These are phyloP conservation scores for Oedothorax gibbosus DNA, from an alignment of 1,140 invertebrate genomes.

Conservation along the genomic window DNA sequence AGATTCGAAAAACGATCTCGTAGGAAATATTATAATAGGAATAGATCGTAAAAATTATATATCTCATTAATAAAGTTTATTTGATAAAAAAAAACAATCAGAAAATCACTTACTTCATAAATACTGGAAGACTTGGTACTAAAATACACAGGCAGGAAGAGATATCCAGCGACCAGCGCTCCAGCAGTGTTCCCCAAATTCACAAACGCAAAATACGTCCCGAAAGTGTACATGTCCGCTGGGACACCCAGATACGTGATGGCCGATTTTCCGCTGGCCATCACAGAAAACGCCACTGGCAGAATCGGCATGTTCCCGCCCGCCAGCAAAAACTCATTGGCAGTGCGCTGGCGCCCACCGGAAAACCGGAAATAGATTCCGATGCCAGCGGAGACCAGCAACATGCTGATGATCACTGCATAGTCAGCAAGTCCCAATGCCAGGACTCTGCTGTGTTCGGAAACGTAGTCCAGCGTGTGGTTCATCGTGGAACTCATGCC, in stretches of 20 bases:
- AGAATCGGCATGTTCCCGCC: constrained; percentile 81
- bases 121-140: constrained; percentile 85
- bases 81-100: background rate
- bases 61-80: too few relatives aligned
- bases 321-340: constrained; percentile 85
- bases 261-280: constrained; percentile 95
- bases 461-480: background rate
- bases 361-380: constrained; percentile 86
- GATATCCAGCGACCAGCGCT: constrained; percentile 81
- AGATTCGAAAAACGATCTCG: too few relatives aligned
- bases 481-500: too few relatives aligned
- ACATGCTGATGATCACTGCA: constrained; percentile 74
- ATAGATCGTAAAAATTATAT: too few relatives aligned
- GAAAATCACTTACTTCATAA: constrained; percentile 74
- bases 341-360: constrained; percentile 87
- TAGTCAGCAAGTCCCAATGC: constrained; percentile 72
- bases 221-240: constrained; percentile 84
- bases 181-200: constrained; percentile 84
- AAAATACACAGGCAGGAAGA: constrained; percentile 94
- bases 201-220: constrained; percentile 83
- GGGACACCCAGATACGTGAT: constrained; percentile 90
- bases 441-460: background rate
- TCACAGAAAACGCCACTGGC: constrained; percentile 86
- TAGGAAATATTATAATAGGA: too few relatives aligned
- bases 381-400: constrained; percentile 72